A percentile compares a stretch with the other conserved stretches of the same genome.
phyloP scores from a whole-genome alignment of 92 coral and sea anemone species.

The Zoanthus sansibaricus region DNA sequence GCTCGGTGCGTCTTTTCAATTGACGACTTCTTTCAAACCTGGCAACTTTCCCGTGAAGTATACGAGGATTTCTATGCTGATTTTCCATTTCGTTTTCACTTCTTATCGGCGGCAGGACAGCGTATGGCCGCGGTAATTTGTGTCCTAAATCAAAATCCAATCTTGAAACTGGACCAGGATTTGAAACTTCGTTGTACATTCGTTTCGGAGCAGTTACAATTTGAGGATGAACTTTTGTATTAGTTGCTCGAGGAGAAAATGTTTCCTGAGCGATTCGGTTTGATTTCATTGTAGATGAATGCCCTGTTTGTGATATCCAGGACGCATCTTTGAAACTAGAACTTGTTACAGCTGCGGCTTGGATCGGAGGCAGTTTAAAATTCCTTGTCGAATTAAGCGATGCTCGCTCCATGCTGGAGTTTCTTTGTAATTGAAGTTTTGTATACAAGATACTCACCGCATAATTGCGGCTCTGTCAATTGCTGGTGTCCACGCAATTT shows the following conservation, averaged over 20 bases:
- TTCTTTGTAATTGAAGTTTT: neutral
- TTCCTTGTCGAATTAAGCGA: conserved; percentile 66
- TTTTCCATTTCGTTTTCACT: conserved; percentile 24
- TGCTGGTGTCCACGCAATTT: neutral
- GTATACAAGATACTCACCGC: neutral
- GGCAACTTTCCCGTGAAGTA: conserved; percentile 24
- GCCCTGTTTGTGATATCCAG: conserved; percentile 21
- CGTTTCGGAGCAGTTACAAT: conserved; percentile 12
- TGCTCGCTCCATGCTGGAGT: conserved; percentile 29
- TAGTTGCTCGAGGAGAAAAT: conserved; percentile 1
- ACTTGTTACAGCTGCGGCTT: conserved; percentile 73
- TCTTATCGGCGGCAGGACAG: conserved; percentile 85
- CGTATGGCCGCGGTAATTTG: conserved; percentile 76
- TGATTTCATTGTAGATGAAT: conserved; percentile 20
- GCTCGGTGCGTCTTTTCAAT: neutral
- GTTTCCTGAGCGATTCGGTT: conserved; percentile 16
- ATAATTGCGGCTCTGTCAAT: neutral
- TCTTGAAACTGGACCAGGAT: neutral
- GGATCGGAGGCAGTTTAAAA: conserved; percentile 90
- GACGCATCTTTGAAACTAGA: conserved; percentile 57
- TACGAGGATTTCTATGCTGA: neutral
- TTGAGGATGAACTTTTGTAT: conserved; percentile 5
- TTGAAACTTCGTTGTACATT: conserved; percentile 11
- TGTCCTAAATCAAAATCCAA: conserved; percentile 61
- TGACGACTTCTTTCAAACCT: conserved; percentile 2